Evolutionary conservation across 2,888 invertebrate genomes (phyloP), one percentile per base, ranked within the genome.

Genomic region (Unio pictorum): DNA sequence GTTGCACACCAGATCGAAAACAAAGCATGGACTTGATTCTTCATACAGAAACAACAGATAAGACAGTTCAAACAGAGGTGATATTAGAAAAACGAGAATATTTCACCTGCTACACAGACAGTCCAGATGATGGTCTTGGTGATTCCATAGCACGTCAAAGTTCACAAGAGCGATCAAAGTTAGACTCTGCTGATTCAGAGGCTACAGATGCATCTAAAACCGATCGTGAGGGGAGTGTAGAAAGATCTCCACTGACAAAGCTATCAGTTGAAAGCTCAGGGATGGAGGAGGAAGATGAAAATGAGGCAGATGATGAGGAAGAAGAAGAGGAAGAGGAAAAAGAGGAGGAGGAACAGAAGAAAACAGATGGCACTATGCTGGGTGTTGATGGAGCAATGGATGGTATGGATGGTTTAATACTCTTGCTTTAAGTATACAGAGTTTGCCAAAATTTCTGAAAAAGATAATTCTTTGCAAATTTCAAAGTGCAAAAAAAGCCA

Each of bases 241-340:
- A 79, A 15, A 60, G 79, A 60, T 59, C 67, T 67, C 26, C 69
- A 45, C 34, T 90, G 30, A 89, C 90, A 62, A 91, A 91, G 76
- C 87, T 90, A 66, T 91, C 91, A 2, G 85, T 91, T 58, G 91
- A 91, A 83, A 82, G 93, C 69, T 85, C 81, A 5, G 85, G 83
- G 18, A 71, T 83, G 55, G 83, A 84, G 65, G 84, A 69, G 30
- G 67, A 75, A 58, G 76, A 78, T 64, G 81, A 79, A 61, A 74
- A 75, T 69, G 78, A 81, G 61, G 75, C 74, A n/a, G 74, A 73
- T 68, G 75, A 79, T 61, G 78, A 68, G 68, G 74, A 66, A 28
- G 63, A 45, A 54, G 58, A 58, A 5, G 68, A 63, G 20, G 54
- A 30, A 15, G 60, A 67, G 30, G 68, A 69, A 64, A 76, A 76